Evolutionary conservation across 1,140 invertebrate genomes (phyloP), one percentile per base, ranked within the genome.

Genomic region (Homarus americanus): DNA sequence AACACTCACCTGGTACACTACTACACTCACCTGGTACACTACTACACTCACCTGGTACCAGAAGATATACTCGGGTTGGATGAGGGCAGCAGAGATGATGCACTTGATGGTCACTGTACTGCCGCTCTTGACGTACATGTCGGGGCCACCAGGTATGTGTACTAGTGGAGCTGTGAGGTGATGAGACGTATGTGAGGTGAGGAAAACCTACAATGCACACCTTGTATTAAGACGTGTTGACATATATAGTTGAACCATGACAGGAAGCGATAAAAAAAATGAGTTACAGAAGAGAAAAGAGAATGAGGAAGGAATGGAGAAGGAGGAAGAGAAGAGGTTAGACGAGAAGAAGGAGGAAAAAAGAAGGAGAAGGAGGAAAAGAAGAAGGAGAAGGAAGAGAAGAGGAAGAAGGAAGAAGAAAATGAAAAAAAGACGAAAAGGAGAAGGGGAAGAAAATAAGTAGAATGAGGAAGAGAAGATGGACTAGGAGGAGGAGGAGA

Each of bases 61-160:
- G 94, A 97, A 97, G 82, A 97, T 96, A 93, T 96, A 97, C 58
- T 96, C 96, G 72, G 96, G 96, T 86, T 96, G 95, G 93, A 97
- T 96, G 49, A 97, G 95, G 91, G 96, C 96, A 93, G 96, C 96
- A 38, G 96, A 96, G 91, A 97, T 97, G 80, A 96, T 95, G 94
- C 96, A 97, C 93, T 96, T 96, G 72, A 97, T 94, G 89, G 95
- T 95, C 24, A 97, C 96, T 32, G 95, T 96, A 93, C 96, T 96
- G 76, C 96, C 96, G 66, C 95, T 96, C 93, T 96, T 96, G 38
- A 97, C 96, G 94, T 96, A 96, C 91, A 96, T 96, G 92, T 97
- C 96, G 20, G 96, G 95, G 93, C 96, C 96, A 83, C 96, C 96
- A 85, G 96, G 93, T 93, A 97, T 97, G 82, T 82, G 82, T 9